Evolutionary conservation across 2,113 vertebrate genomes (phyloP).

Genomic region (Melanerpes formicivorus): DNA sequence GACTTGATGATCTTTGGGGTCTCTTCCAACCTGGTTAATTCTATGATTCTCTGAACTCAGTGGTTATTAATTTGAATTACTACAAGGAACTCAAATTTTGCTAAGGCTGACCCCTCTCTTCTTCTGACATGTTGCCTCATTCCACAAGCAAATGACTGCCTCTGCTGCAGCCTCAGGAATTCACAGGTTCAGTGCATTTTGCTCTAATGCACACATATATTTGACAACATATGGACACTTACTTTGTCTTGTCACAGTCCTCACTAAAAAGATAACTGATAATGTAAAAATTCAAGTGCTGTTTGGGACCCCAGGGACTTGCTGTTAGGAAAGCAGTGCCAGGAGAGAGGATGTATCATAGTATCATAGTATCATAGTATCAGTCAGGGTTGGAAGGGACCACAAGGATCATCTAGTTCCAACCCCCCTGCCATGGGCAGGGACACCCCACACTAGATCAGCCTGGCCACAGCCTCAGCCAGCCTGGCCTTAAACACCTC

Average conservation of each 20-base stretch:
- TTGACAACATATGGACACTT: background rate
- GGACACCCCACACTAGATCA: too few species aligned
- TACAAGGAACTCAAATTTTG: background rate
- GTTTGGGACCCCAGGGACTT: fast-evolving
- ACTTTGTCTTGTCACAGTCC: background rate
- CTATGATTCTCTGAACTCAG: background rate
- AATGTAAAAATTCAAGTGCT: background rate
- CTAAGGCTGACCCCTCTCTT: background rate
- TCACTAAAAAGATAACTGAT: background rate
- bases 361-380: too few species aligned
- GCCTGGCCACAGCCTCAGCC: too few species aligned
- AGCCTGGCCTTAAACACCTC: too few species aligned
- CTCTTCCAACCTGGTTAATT: too few species aligned
- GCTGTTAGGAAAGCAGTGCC: background rate
- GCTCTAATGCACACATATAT: background rate
- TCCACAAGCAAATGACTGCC: background rate
- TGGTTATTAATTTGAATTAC: background rate
- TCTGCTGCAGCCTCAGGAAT: background rate
- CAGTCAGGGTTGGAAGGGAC: too few species aligned
- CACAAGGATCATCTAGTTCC: too few species aligned
- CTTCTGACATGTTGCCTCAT: background rate
- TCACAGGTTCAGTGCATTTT: background rate
- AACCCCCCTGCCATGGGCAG: too few species aligned
- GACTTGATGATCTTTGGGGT: too few species aligned
- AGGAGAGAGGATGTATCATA: background rate